Conservation (phyloP, 1,140 invertebrate genomes). For the Drosophila asahinai region DNA sequence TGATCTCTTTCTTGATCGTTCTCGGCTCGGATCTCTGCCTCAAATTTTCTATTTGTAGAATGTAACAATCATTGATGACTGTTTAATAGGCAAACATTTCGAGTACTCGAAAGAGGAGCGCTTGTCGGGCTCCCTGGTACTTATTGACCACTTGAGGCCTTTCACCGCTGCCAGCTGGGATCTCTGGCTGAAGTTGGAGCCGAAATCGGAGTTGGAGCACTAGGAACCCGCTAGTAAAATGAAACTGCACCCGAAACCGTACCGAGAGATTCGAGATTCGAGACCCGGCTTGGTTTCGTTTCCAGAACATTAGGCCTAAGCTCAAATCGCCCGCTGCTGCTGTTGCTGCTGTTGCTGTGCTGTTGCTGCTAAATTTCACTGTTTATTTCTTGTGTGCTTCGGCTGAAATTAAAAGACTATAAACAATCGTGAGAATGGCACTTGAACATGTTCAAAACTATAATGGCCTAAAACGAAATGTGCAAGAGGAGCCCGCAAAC, state of each 20-base stretch:
- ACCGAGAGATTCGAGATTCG: slow-evolving; percentile 12
- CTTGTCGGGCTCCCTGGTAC: slow-evolving; percentile 55
- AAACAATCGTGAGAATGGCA: slow-evolving; percentile 84
- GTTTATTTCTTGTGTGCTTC: slow-evolving; percentile 78
- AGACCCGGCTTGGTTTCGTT: slow-evolving; percentile 27
- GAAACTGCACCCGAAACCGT: slow-evolving; percentile 33
- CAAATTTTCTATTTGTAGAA: slow-evolving; percentile 63
- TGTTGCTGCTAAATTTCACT: slow-evolving; percentile 75
- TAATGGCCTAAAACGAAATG: slow-evolving; percentile 83
- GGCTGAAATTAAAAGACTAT: slow-evolving; percentile 83
- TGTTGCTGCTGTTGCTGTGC: slow-evolving; percentile 6
- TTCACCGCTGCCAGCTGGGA: slow-evolving; percentile 45
- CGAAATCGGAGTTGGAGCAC: neutral
- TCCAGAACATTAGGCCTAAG: slow-evolving; percentile 64
- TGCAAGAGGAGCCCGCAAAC: slow-evolving; percentile 60
- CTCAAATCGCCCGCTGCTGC: slow-evolving; percentile 35
- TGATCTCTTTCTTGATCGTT: slow-evolving; percentile 37
- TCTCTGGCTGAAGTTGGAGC: neutral
- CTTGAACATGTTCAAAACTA: slow-evolving; percentile 83
- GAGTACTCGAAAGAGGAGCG: slow-evolving; percentile 28
- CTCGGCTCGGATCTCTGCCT: slow-evolving; percentile 13
- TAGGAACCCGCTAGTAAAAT: neutral
- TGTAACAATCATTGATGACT: slow-evolving; percentile 68
- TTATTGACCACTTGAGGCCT: slow-evolving; percentile 61
- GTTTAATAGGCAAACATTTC: slow-evolving; percentile 66